phyloP scores from a whole-genome alignment of 2,797 vertebrate genomes.

The Apogon hyalosoma region DNA sequence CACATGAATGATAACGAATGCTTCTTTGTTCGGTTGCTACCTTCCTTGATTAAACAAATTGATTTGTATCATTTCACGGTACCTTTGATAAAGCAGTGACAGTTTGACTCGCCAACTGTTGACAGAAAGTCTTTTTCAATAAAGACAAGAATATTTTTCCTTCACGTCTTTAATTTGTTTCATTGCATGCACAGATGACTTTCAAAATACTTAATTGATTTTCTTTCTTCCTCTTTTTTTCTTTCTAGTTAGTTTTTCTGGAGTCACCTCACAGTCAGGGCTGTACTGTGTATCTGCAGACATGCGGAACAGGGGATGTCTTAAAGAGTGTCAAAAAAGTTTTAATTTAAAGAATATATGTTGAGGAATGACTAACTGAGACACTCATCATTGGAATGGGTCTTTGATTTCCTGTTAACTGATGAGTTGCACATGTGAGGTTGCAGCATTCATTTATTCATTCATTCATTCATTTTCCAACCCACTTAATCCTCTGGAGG shows the following conservation, averaged over 20 bases:
- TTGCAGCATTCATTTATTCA: constrained; percentile 9
- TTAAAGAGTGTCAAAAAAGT: constrained; percentile 24
- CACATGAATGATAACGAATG: background rate
- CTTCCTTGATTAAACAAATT: constrained; percentile 3
- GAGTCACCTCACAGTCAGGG: background rate
- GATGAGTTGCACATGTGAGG: constrained; percentile 14
- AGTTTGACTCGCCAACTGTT: constrained; percentile 9
- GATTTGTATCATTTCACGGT: background rate
- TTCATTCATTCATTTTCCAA: too few relatives aligned
- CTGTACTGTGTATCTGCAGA: constrained; percentile 1
- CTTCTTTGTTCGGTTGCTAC: background rate
- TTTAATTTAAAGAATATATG: constrained; percentile 14
- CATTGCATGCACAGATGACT: constrained; percentile 37
- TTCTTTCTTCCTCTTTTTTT: constrained; percentile 13
- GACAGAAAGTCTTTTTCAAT: constrained; percentile 21
- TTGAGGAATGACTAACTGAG: constrained; percentile 14
- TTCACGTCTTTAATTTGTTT: constrained; percentile 17
- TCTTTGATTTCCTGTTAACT: constrained; percentile 10
- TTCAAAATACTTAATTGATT: constrained; percentile 41
- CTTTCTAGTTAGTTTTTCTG: constrained; percentile 7
- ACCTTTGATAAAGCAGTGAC: constrained; percentile 7
- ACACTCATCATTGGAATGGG: background rate
- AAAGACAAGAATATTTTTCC: constrained; percentile 16
- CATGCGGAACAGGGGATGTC: constrained; percentile 4
- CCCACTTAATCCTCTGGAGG: too few relatives aligned